Evolutionary conservation across 2,797 vertebrate genomes (phyloP), one percentile per base, ranked within the genome.

Genomic region (Pipistrellus pygmaeus): DNA sequence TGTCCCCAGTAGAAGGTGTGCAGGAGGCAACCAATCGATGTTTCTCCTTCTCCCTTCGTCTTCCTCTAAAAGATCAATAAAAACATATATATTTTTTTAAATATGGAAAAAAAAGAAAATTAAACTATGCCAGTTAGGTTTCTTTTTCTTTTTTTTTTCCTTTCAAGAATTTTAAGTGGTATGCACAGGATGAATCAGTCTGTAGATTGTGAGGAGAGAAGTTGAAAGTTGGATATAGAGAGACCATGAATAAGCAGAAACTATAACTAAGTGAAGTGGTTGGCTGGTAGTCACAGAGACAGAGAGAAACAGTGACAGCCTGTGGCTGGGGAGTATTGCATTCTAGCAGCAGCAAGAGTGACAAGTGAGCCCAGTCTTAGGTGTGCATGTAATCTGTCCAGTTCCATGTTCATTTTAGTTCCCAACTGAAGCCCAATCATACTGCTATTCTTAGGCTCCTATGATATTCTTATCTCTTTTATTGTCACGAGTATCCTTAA

Each of bases 171-270:
- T 75, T 85, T 85, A 73, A n/a, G 57, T 48, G 77, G 44, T 15
- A 23, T 57, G n/a, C 12, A 55, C 23, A 46, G 55, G 71, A 44
- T 76, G 44, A 89, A 87, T 84, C 21, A 38, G 51, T 48, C 81
- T 60, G 72, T 88, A 38, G 32, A 48, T 25, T 38, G 38, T 66
- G 48, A 64, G 32, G 48, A 87, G 60, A 80, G 46, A 88, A 95
- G n/a, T 62, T 38, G 32, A 30, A 66, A 73, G 48, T n/a, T 51
- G 57, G 25, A 81, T 75, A 41, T 18, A 69, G 23, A 89, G 44
- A 81, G 41, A 53, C 35, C 20, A 71, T 92, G 88, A 95, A 85
- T 94, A 93, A 94, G 92, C 93, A 88, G 92, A 85, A 32, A 46
- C 66, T 32, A 35, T 89, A 88, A 91, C 86, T 91, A 94, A 86